A percentile compares a stretch with the other conserved stretches of the same genome.
Evolutionary conservation across 2,797 vertebrate species (phyloP).

Genomic region (Cyclopterus lumpus): DNA sequence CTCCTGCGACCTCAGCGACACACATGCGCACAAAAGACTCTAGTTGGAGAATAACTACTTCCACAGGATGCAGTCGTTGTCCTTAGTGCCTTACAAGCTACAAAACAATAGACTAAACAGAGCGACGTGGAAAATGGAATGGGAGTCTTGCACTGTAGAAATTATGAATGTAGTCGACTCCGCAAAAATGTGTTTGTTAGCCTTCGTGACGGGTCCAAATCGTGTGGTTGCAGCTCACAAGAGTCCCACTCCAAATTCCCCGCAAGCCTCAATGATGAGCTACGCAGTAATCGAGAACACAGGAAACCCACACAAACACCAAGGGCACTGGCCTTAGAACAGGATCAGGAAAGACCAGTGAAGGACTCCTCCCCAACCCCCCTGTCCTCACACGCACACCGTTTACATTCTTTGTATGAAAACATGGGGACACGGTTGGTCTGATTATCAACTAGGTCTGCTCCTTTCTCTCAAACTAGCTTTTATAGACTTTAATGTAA

Average conservation of each 20-base stretch:
- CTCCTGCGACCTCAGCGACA: slow-evolving; percentile 1
- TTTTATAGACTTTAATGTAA: background rate
- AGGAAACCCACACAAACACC: slow-evolving; percentile 58
- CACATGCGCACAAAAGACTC: slow-evolving; percentile 5
- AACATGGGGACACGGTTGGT: background rate
- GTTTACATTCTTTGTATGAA: slow-evolving; percentile 24
- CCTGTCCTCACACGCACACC: background rate
- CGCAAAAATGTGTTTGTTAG: slow-evolving; percentile 42
- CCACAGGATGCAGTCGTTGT: slow-evolving; percentile 16
- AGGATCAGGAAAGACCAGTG: background rate
- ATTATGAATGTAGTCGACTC: slow-evolving; percentile 41
- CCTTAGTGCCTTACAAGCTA: background rate
- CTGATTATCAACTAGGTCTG: background rate
- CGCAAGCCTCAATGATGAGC: slow-evolving; percentile 63
- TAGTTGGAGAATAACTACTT: slow-evolving; percentile 11
- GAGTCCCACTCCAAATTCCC: slow-evolving; percentile 75
- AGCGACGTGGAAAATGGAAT: background rate
- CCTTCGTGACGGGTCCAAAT: slow-evolving; percentile 34
- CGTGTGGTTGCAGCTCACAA: slow-evolving; percentile 52
- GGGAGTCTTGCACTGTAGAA: slow-evolving; percentile 16
- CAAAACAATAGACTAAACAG: slow-evolving; percentile 13
- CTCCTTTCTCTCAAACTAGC: background rate
- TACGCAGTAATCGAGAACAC: slow-evolving; percentile 52
- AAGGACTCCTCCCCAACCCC: background rate
- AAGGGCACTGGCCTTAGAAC: slow-evolving; percentile 26